Conservation (phyloP, 2,888 invertebrate genomes). For the Polydesmus complanatus region DNA sequence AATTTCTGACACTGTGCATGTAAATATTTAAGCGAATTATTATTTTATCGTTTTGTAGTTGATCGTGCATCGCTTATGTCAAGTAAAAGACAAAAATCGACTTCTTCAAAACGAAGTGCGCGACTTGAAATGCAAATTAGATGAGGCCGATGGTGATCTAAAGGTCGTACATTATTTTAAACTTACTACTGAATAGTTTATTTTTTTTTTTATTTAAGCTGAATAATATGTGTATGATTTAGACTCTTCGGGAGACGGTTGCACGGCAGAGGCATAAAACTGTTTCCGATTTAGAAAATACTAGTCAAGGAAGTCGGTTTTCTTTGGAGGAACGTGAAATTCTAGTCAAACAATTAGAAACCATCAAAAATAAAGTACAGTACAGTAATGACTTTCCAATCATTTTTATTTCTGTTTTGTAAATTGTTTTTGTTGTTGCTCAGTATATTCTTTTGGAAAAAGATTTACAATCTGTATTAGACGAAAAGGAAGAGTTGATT, state of each 20-base stretch:
- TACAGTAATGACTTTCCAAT: background rate
- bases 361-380: conserved; percentile 45
- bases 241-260: conserved; percentile 34
- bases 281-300: too few relatives aligned
- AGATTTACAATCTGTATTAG: conserved; percentile 61
- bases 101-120: conserved; percentile 47
- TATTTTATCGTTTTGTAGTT: conserved; percentile 11
- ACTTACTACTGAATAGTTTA: too few relatives aligned
- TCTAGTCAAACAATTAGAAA: conserved; percentile 51
- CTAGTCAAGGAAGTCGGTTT: conserved; percentile 35
- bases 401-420: background rate
- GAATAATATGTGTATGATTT: too few relatives aligned
- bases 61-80: conserved; percentile 26
- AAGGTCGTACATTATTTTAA: too few relatives aligned
- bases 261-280: conserved; percentile 31
- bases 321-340: conserved; percentile 49
- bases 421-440: conserved; percentile 19
- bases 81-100: conserved; percentile 42
- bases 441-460: conserved; percentile 57
- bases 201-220: too few relatives aligned
- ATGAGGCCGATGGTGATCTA: conserved; percentile 35
- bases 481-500: conserved; percentile 70
- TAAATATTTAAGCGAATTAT: background rate
- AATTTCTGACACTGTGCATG: background rate
- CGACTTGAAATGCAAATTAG: conserved; percentile 52